Base-by-base conservation (phyloP, 1,140 invertebrate species). In the Drosophila subpulchrella region DNA sequence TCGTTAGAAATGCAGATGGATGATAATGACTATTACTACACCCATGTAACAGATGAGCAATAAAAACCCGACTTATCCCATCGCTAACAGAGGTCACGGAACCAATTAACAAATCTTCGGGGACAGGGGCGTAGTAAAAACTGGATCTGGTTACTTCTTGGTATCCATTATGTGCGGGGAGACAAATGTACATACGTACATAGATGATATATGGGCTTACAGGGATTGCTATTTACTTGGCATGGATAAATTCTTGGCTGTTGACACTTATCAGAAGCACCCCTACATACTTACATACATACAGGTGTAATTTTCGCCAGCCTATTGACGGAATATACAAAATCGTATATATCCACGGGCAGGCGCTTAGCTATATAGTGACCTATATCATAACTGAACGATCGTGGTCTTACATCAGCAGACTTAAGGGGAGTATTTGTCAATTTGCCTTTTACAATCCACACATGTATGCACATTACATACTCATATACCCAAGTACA, bases 401-500 rank as follows among this genome's bases (percentile, higher is more conserved):
- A 59, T 59, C 32, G 30, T 27, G 44, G 17, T 38, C 32, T 36
- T 47, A 34, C 32, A 59, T 36, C 39, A 36, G 17, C 42, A 6
- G 15, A 20, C 27, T 30, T 27, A 7, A 24, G n/a, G 36, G 20
- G 12, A 55, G 12, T 36, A 38, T 59, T 30, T 27, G n/a, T 20
- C 10, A 1, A 62, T 42, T 55, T 17, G 27, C 39, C 39, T 55
- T 46, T 54, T 44, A 55, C 51, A 55, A 44, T 34, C 48, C 39
- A 54, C 50, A 20, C 30, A 55, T 55, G 17, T 24, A 68, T 27
- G 46, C 48, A 36, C 20, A 34, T 70, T 71, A 71, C 68, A 71
- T 71, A 56, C 68, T 56, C 15, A 38, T 44, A 48, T 55, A 71
- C 20, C 36, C 48, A 71, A 71, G 68, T 71, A 71, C 68, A 71